A percentile compares a stretch with the other conserved stretches of the same genome.
Evolutionary conservation across 2,113 vertebrate genomes (phyloP).

Genomic region (Hemiprocne comata): DNA sequence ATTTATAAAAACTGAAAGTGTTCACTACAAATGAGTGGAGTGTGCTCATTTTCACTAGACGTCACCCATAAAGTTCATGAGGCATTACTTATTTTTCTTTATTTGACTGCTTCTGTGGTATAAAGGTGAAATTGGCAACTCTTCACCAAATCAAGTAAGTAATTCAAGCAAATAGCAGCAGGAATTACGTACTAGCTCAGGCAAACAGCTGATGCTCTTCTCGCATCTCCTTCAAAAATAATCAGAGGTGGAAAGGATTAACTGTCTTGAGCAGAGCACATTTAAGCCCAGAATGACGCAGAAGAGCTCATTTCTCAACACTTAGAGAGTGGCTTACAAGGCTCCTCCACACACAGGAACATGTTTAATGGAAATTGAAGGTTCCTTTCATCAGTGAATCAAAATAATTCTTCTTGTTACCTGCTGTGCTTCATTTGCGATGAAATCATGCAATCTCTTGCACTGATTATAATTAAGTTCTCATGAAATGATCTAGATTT

Average conservation of each 20-base stretch:
- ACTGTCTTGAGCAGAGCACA: background rate
- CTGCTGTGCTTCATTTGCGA: background rate
- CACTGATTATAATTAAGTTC: constrained; percentile 11
- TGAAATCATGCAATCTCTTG: background rate
- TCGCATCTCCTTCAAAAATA: background rate
- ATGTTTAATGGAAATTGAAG: background rate
- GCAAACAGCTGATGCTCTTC: background rate
- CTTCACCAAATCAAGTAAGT: background rate
- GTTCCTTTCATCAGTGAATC: background rate
- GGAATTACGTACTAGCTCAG: background rate
- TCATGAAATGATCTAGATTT: constrained; percentile 11
- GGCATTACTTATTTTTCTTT: background rate
- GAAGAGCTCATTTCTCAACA: background rate
- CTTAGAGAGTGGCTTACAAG: background rate
- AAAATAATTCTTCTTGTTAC: constrained; percentile 21
- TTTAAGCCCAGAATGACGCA: background rate
- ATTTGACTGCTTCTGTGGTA: background rate
- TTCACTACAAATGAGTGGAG: background rate
- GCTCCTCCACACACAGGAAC: background rate
- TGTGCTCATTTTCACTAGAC: background rate
- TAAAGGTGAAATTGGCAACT: background rate
- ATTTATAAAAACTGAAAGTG: background rate
- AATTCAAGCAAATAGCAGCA: background rate
- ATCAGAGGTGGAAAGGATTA: background rate
- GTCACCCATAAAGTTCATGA: background rate